phyloP scores from a whole-genome alignment of 2,113 vertebrate genomes.

The Peromyscus maniculatus region DNA sequence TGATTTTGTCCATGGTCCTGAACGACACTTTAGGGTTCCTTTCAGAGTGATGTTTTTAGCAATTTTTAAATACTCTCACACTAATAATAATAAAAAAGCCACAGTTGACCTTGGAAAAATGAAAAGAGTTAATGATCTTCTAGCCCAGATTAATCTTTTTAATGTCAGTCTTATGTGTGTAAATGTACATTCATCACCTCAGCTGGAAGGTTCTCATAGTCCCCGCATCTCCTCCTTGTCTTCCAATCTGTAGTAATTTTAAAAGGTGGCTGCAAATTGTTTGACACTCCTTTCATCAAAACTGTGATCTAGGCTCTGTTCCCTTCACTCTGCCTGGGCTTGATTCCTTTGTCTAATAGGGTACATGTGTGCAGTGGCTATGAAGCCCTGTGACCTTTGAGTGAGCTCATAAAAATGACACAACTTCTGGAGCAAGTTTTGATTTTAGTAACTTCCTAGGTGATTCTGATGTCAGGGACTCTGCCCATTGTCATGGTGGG shows the following conservation, averaged over 20 bases:
- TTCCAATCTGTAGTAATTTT: neutral
- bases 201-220: neutral
- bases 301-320: neutral
- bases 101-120: neutral
- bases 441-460: neutral
- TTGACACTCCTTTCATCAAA: neutral
- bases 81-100: neutral
- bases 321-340: neutral
- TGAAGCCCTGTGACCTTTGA: neutral
- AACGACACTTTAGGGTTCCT: neutral
- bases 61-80: slow-evolving; percentile 9
- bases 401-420: neutral
- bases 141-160: neutral
- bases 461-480: neutral
- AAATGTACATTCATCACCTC: neutral
- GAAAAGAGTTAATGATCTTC: neutral
- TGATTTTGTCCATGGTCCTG: slow-evolving; percentile 72
- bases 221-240: neutral
- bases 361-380: neutral
- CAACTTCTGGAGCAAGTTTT: neutral
- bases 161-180: neutral
- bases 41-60: neutral
- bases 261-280: neutral
- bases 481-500: neutral
- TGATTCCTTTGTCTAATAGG: neutral